Base-by-base conservation (phyloP, 37 sponge, comb jelly and placozoan species). In the Aphrocallistes beatrix region DNA sequence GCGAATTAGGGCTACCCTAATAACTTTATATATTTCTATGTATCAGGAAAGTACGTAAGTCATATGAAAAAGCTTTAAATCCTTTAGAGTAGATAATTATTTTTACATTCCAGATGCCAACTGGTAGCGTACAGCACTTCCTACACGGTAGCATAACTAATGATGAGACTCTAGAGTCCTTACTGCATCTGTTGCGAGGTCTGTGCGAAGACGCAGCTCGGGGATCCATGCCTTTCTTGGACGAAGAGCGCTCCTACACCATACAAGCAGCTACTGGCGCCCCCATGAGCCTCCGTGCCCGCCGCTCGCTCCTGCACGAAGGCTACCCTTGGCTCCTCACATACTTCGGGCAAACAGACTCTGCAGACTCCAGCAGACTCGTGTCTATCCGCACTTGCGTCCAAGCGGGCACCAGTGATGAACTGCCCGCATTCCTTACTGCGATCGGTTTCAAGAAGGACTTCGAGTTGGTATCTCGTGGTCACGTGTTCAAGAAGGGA, bases 401-500 rank as follows among this genome's bases (percentile, higher is more conserved):
- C 6, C 75, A 60, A 30, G 75, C 75, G 8, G 75, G 75, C 34
- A 60, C 75, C 21, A 60, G 75, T 13, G 75, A 60, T 3, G 75
- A 3, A 13, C 75, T 60, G 3, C 75, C 75, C 10, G n/a, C 10
- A 30, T 60, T 60, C 75, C 75, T 60, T 3, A 60, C 28, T 30
- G 8, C 28, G 6, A 60, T 60, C 25, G 75, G 75, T 3, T 60
- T 60, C 75, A 60, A 60, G 75, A 60, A 60, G 21, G 75, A 60
- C 75, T 60, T 60, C n/a, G 75, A 60, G 34, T 28, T 60, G 32
- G 75, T 60, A 6, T 60, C 75, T 60, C 10, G n/a, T 25, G 75
- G 75, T 13, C 75, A 60, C 21, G 75, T 60, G 25, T 60, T 60
- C 34, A 60, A 60, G 75, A 60, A 60, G n/a, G 75, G 75, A 60